Conservation (phyloP, 1,140 invertebrate species). For the Macrostomum lignano region DNA sequence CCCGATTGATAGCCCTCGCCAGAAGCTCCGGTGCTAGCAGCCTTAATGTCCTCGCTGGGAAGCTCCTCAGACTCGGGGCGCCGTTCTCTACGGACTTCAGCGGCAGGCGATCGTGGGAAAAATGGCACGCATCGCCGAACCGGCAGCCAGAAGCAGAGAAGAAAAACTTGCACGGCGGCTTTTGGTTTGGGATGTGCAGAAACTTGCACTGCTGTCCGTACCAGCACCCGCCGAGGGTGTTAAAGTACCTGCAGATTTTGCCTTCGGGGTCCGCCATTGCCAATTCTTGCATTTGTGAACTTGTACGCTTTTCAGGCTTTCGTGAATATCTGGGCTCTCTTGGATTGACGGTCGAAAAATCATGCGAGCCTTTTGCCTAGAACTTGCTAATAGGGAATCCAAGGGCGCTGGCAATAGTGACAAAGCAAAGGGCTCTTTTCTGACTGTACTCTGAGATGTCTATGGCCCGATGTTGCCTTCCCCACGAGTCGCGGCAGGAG, state of each 20-base stretch:
- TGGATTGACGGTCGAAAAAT: too few species aligned
- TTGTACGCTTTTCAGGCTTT: too few species aligned
- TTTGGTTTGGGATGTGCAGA: constrained; percentile 1
- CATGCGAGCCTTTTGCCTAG: too few species aligned
- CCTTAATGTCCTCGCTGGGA: not conserved
- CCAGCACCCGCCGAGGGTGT: constrained; percentile 2
- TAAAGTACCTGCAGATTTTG: constrained; percentile 2
- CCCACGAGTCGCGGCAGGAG: too few species aligned
- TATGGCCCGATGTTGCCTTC: too few species aligned
- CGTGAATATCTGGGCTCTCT: too few species aligned
- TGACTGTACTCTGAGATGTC: too few species aligned
- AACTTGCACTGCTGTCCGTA: constrained; percentile 2
- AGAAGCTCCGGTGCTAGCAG: not conserved
- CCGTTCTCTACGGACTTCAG: constrained; percentile 1
- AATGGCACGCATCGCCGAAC: constrained; percentile 3
- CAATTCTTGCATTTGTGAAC: too few species aligned
- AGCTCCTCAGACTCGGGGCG: not conserved
- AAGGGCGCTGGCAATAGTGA: too few species aligned
- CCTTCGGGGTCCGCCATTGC: constrained; percentile 1
- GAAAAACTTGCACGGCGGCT: constrained; percentile 3
- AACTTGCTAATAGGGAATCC: too few species aligned
- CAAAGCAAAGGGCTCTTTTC: too few species aligned
- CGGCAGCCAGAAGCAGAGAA: not conserved
- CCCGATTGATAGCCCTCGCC: not conserved
- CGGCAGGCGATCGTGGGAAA: not conserved